These are phyloP conservation scores for Phrynocephalus guinanensis DNA, from an alignment of 2,797 vertebrate genomes.

Conservation along the genomic window DNA sequence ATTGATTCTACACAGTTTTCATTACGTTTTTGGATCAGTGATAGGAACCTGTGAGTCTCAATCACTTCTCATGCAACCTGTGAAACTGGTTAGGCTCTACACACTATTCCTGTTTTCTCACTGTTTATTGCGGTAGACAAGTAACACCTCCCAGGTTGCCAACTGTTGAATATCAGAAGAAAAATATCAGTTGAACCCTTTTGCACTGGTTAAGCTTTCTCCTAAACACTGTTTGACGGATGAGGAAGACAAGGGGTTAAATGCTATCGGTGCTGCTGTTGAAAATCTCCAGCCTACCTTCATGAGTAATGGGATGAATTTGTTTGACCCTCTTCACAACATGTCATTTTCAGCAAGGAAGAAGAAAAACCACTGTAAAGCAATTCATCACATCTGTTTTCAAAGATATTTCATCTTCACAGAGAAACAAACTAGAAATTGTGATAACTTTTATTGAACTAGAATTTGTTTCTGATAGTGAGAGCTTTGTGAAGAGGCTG, in stretches of 20 bases:
- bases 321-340: conserved; percentile 35
- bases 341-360: conserved; percentile 43
- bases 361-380: conserved; percentile 22
- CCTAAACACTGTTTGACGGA: background rate
- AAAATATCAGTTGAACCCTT: background rate
- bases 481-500: background rate
- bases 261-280: conserved; percentile 27
- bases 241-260: conserved; percentile 10
- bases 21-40: background rate
- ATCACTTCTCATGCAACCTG: background rate
- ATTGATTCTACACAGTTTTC: background rate
- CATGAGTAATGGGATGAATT: conserved; percentile 31
- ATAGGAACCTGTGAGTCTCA: background rate
- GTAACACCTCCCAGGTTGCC: no score
- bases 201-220: background rate
- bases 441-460: conserved; percentile 19
- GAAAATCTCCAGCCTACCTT: conserved; percentile 36
- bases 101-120: background rate
- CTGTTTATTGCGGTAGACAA: no score
- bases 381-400: conserved; percentile 29
- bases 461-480: conserved; percentile 5
- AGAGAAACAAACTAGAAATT: conserved; percentile 16
- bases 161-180: no score
- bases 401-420: conserved; percentile 30
- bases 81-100: background rate